These are phyloP conservation scores for Fistularia tabacaria DNA, from an alignment of 2,797 vertebrate genomes.

Conservation along the genomic window DNA sequence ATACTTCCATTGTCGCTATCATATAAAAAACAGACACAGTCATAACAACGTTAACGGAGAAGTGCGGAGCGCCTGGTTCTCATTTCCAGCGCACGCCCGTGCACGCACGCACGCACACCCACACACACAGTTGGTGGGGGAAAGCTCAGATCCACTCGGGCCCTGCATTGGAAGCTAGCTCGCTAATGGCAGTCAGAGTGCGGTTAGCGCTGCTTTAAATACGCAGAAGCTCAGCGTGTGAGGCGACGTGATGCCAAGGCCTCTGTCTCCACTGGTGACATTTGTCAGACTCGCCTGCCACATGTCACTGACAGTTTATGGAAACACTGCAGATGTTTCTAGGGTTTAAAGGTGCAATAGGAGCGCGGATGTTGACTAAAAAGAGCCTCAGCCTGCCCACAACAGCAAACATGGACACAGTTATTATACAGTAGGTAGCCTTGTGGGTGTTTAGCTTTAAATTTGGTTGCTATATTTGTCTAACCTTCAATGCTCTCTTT, in stretches of 20 bases:
- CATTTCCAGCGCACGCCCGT: conserved; percentile 55
- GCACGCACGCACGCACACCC: conserved; percentile 23
- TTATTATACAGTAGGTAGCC: conserved; percentile 32
- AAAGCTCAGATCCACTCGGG: conserved; percentile 59
- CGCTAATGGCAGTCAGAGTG: conserved; percentile 73
- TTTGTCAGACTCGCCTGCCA: conserved; percentile 67
- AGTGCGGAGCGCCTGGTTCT: conserved; percentile 59
- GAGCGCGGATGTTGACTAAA: conserved; percentile 37
- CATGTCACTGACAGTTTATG: conserved; percentile 67
- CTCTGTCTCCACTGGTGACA: conserved; percentile 70
- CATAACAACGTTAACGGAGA: conserved; percentile 64
- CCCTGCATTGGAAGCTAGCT: conserved; percentile 61
- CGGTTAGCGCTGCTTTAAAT: conserved; percentile 67
- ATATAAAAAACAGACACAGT: conserved; percentile 67
- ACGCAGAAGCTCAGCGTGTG: conserved; percentile 57
- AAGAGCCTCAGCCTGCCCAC: conserved; percentile 26
- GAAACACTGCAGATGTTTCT: conserved; percentile 51
- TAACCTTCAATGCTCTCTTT: conserved; percentile 16
- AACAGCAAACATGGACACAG: conserved; percentile 37
- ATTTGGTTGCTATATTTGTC: conserved; percentile 19
- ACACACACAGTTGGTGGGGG: conserved; percentile 49
- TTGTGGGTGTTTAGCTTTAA: conserved; percentile 21
- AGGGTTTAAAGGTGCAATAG: conserved; percentile 39
- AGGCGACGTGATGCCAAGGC: conserved; percentile 61
- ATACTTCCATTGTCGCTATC: conserved; percentile 66